Conservation (phyloP, 2,113 vertebrate genomes). For the Daphoenositta chrysoptera region DNA sequence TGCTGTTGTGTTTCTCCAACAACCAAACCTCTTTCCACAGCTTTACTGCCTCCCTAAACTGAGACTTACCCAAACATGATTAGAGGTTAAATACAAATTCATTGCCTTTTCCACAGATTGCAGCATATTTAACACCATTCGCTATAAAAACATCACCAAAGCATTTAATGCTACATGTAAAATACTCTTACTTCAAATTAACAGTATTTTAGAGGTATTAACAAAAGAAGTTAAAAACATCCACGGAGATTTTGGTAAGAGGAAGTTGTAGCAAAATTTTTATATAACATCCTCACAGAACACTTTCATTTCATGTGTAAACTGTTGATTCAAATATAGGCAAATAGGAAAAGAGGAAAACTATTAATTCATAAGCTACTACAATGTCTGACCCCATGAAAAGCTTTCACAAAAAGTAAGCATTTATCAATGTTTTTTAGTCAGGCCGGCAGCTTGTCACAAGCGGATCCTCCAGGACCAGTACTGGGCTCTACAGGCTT, state of each 20-base stretch:
- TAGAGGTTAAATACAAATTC: background rate
- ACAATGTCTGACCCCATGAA: background rate
- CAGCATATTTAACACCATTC: background rate
- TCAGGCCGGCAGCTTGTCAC: background rate
- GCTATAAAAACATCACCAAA: background rate
- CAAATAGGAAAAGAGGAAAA: background rate
- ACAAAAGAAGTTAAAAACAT: background rate
- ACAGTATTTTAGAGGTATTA: background rate
- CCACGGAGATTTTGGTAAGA: background rate
- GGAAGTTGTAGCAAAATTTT: background rate
- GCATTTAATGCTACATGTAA: background rate
- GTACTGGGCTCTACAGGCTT: background rate
- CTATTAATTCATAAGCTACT: background rate
- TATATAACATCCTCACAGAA: background rate
- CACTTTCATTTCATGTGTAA: background rate
- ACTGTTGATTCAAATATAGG: background rate
- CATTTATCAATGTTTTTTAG: background rate
- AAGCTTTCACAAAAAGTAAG: background rate
- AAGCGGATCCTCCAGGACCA: background rate
- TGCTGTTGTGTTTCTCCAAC: background rate
- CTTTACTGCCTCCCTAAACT: background rate
- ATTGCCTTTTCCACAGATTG: background rate
- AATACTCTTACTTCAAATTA: background rate
- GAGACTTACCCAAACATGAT: background rate
- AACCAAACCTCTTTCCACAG: background rate